Evolutionary conservation across 2,113 vertebrate species (phyloP), one percentile per base, ranked within the genome.

Genomic region (Seriola quinqueradiata): DNA sequence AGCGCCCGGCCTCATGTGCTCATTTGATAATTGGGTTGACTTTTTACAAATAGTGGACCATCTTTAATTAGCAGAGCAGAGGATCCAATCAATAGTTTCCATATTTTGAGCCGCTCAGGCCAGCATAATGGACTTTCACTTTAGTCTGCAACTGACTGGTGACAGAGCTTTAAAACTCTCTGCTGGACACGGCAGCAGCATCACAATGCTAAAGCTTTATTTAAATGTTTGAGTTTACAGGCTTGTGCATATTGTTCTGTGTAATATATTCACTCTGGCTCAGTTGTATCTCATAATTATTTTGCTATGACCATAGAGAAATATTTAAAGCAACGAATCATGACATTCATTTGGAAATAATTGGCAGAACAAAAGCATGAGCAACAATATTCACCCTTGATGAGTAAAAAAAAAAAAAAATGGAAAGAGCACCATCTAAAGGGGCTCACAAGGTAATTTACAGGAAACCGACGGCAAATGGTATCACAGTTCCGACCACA

Each of bases 1-100:
- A 88, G 73, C 21, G 25, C 48, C 72, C 78, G 83, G 88, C 84
- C 88, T 93, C 91, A 93, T 92, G 87, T 63, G 68, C 90, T 94
- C 92, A 90, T 87, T 92, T 91, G 59, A 77, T 87, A 94, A 93
- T 86, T 87, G 79, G 89, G 82, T 92, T 57, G 82, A 83, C 88
- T 93, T 91, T 94, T 89, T 90, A 92, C 94, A 92, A 94, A 94
- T 81, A 93, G 91, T 90, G 73, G 68, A 52, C 59, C 66, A 82
- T 94, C 91, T 81, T 93, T 95, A 93, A 92, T 92, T 94, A 81
- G 79, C 80, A 89, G 91, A 70, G 84, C 83, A 85, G 79, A 87
- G 83, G 77, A 75, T 52, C 75, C 2, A 44, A 92, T 94, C 91
- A 92, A 94, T 82, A 91, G 64, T 93, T 95, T 84, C 87, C 80